A percentile compares a stretch with the other conserved stretches of the same genome.
These are phyloP conservation scores for Aporophyla lueneburgensis DNA, from an alignment of 2,888 invertebrate species.

Conservation along the genomic window DNA sequence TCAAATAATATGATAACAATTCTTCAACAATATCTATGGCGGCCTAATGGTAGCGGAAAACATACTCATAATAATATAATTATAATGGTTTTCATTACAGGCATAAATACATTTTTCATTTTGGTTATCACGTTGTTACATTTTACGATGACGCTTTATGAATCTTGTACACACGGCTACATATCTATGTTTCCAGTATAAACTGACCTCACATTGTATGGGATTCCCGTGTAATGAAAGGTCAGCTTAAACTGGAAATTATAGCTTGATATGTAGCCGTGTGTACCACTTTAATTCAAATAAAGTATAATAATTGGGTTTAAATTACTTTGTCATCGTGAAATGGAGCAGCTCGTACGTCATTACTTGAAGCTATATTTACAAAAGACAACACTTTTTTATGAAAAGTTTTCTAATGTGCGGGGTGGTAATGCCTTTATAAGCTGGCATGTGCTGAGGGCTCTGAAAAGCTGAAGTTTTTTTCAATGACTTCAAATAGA, in stretches of 20 bases:
- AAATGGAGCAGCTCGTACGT: constrained; percentile 1
- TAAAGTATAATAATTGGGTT: too few relatives aligned
- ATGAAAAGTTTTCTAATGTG: constrained; percentile 44
- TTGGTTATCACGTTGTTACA: constrained; percentile 21
- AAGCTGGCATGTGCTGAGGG: constrained; percentile 32
- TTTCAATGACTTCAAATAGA: neutral
- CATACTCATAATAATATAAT: constrained; percentile 14
- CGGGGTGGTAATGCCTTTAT: constrained; percentile 57
- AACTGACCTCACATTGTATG: too few relatives aligned
- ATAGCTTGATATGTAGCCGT: too few relatives aligned
- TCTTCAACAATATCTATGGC: constrained; percentile 18
- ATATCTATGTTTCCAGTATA: too few relatives aligned
- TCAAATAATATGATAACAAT: constrained; percentile 21
- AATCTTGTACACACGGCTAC: too few relatives aligned
- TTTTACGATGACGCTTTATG: constrained; percentile 8
- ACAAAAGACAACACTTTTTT: constrained; percentile 54
- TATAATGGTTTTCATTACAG: constrained; percentile 41
- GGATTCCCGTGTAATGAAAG: too few relatives aligned
- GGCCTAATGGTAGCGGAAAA: constrained; percentile 52
- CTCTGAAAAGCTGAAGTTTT: constrained; percentile 39
- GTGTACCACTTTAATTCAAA: too few relatives aligned
- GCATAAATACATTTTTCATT: constrained; percentile 41
- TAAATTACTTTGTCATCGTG: constrained; percentile 5
- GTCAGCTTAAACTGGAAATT: too few relatives aligned
- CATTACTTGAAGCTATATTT: constrained; percentile 48